Evolutionary conservation across 2,113 vertebrate species (phyloP).

Genomic region (Anguilla rostrata): DNA sequence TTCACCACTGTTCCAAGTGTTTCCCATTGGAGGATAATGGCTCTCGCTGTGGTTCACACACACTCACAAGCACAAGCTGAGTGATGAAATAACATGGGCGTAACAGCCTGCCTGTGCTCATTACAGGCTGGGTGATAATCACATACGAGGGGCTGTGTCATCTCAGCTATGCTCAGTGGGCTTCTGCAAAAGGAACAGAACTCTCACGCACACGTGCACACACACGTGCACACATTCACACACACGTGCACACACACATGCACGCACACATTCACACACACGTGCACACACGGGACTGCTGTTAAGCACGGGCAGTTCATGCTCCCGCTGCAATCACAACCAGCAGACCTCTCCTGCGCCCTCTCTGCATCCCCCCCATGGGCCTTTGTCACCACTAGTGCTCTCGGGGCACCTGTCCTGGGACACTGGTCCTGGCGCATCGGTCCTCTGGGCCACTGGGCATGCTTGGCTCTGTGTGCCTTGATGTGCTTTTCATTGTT

Average conservation of each 20-base stretch:
- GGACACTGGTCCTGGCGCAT: too few species aligned
- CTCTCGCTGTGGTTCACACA: too few species aligned
- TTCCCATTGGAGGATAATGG: too few species aligned
- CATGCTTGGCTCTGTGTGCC: not conserved
- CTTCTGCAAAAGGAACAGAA: not conserved
- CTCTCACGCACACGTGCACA: not conserved
- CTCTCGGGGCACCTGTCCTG: too few species aligned
- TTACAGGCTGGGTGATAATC: not conserved
- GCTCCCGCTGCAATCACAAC: slow-evolving; percentile 41
- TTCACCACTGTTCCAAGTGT: too few species aligned
- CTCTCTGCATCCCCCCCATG: not conserved
- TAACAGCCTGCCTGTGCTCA: not conserved
- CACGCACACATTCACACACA: not conserved
- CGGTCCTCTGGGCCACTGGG: not conserved
- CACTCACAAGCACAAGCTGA: not conserved
- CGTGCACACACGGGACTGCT: not conserved
- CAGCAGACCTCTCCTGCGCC: slow-evolving; percentile 41
- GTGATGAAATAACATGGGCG: not conserved
- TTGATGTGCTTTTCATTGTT: not conserved
- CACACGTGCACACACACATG: not conserved
- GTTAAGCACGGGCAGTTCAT: slow-evolving; percentile 21
- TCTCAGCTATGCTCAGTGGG: not conserved
- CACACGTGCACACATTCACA: not conserved
- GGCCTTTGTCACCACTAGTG: not conserved
- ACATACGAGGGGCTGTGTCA: not conserved